phyloP scores from a whole-genome alignment of 2,888 invertebrate genomes.

The Terebella lapidaria region DNA sequence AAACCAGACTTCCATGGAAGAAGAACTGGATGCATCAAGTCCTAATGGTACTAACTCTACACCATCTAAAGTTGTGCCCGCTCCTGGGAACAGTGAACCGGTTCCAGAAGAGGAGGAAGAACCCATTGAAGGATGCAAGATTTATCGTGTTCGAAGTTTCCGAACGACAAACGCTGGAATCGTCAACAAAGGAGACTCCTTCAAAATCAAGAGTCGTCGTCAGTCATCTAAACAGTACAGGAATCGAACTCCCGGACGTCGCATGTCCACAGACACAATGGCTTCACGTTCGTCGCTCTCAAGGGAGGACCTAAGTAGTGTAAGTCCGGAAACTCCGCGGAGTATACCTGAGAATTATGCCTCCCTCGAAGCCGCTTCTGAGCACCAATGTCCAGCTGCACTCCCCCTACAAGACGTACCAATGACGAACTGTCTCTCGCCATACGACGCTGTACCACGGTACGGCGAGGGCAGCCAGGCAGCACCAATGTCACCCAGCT shows the following conservation, averaged over 20 bases:
- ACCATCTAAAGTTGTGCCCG: too few species aligned
- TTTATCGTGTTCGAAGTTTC: slow-evolving; percentile 74
- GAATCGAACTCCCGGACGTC: not conserved
- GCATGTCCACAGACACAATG: not conserved
- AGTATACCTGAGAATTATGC: not conserved
- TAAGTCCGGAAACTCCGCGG: not conserved
- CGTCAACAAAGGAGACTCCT: slow-evolving; percentile 86
- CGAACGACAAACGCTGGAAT: slow-evolving; percentile 88
- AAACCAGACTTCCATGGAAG: not conserved
- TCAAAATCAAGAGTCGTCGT: slow-evolving; percentile 58
- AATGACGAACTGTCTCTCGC: too few species aligned
- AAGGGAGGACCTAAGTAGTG: not conserved
- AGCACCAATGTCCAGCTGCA: not conserved
- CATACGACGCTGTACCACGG: not conserved
- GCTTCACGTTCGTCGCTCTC: not conserved
- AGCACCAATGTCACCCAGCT: not conserved
- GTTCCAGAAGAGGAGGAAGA: not conserved
- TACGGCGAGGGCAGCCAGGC: not conserved
- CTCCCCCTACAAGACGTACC: not conserved
- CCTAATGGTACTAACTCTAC: too few species aligned
- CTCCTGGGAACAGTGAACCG: not conserved
- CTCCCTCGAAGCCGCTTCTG: not conserved
- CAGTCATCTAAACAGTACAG: not conserved
- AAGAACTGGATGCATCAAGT: not conserved
- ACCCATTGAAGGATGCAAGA: not conserved